Conservation (phyloP, 2,113 vertebrate species). For the Hippocampus barbouri region DNA sequence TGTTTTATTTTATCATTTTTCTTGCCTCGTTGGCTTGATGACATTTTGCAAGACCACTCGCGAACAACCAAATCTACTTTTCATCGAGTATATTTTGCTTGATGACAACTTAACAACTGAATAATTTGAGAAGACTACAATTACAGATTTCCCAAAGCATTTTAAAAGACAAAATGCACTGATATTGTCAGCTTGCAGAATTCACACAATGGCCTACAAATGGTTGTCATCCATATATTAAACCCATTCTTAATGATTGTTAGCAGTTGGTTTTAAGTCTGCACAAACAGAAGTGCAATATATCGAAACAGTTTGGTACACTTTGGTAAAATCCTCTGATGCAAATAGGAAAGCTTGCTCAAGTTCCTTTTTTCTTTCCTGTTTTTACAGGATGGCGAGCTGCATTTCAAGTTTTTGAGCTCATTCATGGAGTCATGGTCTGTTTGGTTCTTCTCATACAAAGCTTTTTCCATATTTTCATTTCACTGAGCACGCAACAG, state of each 20-base stretch:
- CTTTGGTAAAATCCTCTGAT: background rate
- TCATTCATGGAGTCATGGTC: constrained; percentile 86
- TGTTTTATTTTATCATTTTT: background rate
- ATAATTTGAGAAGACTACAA: background rate
- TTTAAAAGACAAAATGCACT: background rate
- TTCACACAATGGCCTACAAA: background rate
- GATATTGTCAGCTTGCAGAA: background rate
- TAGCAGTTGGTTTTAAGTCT: background rate
- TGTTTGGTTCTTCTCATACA: background rate
- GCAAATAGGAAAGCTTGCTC: background rate
- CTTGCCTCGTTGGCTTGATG: background rate
- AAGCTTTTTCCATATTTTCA: background rate
- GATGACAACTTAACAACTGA: background rate
- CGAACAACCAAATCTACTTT: background rate
- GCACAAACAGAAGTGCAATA: background rate
- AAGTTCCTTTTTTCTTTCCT: background rate
- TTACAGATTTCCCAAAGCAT: background rate
- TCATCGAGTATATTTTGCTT: background rate
- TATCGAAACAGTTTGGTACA: background rate
- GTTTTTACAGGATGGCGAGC: constrained; percentile 73
- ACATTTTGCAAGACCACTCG: background rate
- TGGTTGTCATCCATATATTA: background rate
- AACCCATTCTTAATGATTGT: background rate
- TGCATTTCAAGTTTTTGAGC: constrained; percentile 85
- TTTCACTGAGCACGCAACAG: background rate